Percentiles rank a stretch among this genome's conserved stretches.
Conservation (phyloP, 2,888 invertebrate species). For the Osmoderma eremita region DNA sequence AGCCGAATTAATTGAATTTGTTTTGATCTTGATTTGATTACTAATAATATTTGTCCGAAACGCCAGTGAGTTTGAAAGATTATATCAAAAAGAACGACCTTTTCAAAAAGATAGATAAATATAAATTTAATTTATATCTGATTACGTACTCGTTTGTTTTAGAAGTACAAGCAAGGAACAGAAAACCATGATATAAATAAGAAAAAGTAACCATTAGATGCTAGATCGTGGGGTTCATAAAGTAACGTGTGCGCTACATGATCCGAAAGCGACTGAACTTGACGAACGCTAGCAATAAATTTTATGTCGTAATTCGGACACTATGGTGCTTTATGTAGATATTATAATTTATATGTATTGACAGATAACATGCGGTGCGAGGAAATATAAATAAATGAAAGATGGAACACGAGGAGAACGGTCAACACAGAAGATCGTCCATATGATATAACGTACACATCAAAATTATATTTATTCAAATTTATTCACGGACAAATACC, state of each 20-base stretch:
- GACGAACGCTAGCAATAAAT: constrained; percentile 35
- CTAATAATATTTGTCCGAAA: too few relatives aligned
- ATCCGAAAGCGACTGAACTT: constrained; percentile 30
- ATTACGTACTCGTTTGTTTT: too few relatives aligned
- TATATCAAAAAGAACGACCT: too few relatives aligned
- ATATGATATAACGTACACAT: constrained; percentile 13
- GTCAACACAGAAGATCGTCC: constrained; percentile 29
- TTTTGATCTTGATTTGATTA: too few relatives aligned
- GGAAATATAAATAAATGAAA: constrained; percentile 37
- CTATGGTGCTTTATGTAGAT: constrained; percentile 31
- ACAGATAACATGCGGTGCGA: constrained; percentile 35
- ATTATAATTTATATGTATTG: constrained; percentile 38
- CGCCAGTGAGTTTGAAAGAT: too few relatives aligned
- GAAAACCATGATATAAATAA: constrained; percentile 19
- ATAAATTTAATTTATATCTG: too few relatives aligned
- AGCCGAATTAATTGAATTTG: too few relatives aligned
- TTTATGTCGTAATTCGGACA: constrained; percentile 37
- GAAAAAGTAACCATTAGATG: constrained; percentile 29
- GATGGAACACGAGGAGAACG: constrained; percentile 28
- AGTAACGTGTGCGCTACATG: constrained; percentile 7
- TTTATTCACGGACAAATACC: constrained; percentile 36
- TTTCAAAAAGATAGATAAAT: too few relatives aligned
- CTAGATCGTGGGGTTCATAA: constrained; percentile 29
- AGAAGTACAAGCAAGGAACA: neutral
- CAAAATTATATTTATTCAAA: constrained; percentile 28